Evolutionary conservation across 35 echinoderm and acorn worm genomes (phyloP).

Genomic region (Ptychodera flava): DNA sequence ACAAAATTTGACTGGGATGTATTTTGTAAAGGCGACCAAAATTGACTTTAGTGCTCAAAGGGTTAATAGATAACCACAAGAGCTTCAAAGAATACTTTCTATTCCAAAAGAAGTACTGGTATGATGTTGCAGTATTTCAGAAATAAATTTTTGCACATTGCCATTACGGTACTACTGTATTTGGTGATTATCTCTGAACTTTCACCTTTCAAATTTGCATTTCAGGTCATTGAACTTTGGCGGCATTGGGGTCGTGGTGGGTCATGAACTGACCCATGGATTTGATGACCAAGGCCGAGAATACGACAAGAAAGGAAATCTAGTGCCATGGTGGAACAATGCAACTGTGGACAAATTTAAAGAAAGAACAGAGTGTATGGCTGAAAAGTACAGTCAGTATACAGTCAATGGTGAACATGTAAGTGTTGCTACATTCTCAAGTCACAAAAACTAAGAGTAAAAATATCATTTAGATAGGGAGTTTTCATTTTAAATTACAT

Average conservation of each 20-base stretch:
- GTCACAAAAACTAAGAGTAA: background rate
- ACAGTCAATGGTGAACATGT: slow-evolving; percentile 47
- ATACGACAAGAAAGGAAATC: slow-evolving; percentile 82
- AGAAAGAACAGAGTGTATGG: slow-evolving; percentile 67
- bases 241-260: slow-evolving; percentile 15
- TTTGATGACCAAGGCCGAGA: slow-evolving; percentile 47
- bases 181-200: too few relatives aligned
- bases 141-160: too few relatives aligned
- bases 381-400: slow-evolving; percentile 82
- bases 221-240: slow-evolving; percentile 16
- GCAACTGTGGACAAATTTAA: slow-evolving; percentile 56
- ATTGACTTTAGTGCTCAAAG: too few relatives aligned
- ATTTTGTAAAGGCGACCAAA: too few relatives aligned
- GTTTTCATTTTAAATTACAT: background rate
- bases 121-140: too few relatives aligned
- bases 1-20: too few relatives aligned
- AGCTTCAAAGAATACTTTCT: too few relatives aligned
- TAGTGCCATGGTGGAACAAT: slow-evolving; percentile 93
- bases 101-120: too few relatives aligned
- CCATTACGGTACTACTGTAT: too few relatives aligned
- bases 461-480: background rate
- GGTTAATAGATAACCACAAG: too few relatives aligned
- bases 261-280: slow-evolving; percentile 16
- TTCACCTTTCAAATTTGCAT: too few relatives aligned
- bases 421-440: slow-evolving; percentile 25